These are phyloP conservation scores for Brachyistius frenatus DNA, from an alignment of 2,113 vertebrate genomes.

Conservation along the genomic window DNA sequence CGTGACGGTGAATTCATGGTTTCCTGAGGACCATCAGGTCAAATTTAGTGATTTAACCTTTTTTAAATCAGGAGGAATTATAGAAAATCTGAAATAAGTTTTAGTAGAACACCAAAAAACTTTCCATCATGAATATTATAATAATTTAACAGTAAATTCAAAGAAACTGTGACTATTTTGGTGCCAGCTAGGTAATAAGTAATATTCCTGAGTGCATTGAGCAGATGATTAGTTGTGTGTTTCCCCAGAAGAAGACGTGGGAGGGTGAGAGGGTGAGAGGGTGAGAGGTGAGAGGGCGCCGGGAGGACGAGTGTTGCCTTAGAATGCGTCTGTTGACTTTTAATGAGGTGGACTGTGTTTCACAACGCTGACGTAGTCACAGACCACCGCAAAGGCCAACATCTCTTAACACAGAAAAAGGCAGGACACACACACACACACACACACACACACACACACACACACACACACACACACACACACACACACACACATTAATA, in stretches of 20 bases:
- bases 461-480: neutral
- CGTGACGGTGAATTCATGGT: too few species aligned
- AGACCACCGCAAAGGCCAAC: conserved; percentile 14
- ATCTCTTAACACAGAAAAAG: neutral
- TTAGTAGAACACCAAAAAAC: too few species aligned
- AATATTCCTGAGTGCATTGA: neutral
- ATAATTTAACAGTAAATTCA: too few species aligned
- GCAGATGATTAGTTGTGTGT: conserved; percentile 20
- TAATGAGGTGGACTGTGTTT: conserved; percentile 4
- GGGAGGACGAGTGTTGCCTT: conserved; percentile 14
- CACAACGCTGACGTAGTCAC: conserved; percentile 2
- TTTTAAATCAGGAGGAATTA: too few species aligned
- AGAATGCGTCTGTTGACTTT: neutral
- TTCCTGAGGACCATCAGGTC: too few species aligned
- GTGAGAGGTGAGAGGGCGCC: neutral
- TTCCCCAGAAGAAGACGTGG: conserved; percentile 5
- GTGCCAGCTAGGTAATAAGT: too few species aligned
- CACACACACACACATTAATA: conserved; percentile 4
- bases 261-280: neutral
- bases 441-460: neutral
- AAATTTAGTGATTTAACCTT: too few species aligned
- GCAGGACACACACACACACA: neutral
- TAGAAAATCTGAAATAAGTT: too few species aligned
- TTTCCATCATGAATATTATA: too few species aligned
- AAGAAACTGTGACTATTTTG: too few species aligned